A percentile compares a stretch with the other conserved stretches of the same genome.
phyloP scores from a whole-genome alignment of 1,140 invertebrate genomes.

The Drosophila lacertosa region DNA sequence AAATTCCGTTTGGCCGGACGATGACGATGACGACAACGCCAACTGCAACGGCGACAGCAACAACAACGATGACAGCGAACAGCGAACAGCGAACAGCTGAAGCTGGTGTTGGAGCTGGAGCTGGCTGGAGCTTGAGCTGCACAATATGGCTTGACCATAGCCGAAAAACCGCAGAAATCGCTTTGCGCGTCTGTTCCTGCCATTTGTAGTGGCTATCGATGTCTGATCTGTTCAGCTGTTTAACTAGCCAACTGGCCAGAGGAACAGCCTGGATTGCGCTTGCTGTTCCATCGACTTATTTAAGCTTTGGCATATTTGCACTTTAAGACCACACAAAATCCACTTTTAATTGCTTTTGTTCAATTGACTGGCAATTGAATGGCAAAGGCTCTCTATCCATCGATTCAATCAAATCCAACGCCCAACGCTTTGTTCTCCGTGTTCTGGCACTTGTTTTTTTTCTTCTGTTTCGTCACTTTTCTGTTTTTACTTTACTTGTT shows the following conservation, averaged over 20 bases:
- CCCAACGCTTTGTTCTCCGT: slow-evolving; percentile 57
- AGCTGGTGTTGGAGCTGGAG: background rate
- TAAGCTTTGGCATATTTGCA: slow-evolving; percentile 75
- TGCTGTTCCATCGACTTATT: slow-evolving; percentile 62
- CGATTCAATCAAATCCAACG: slow-evolving; percentile 60
- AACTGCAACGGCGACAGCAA: background rate
- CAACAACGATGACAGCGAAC: slow-evolving; percentile 30
- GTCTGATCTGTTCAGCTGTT: slow-evolving; percentile 35
- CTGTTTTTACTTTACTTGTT: slow-evolving; percentile 28
- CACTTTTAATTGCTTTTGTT: slow-evolving; percentile 84
- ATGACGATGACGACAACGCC: slow-evolving; percentile 9
- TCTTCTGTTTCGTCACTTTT: slow-evolving; percentile 23
- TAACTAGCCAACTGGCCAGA: slow-evolving; percentile 2
- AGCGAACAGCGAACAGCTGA: background rate
- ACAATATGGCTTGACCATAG: slow-evolving; percentile 11
- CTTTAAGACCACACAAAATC: slow-evolving; percentile 74
- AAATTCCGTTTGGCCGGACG: slow-evolving; percentile 73
- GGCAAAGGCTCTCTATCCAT: slow-evolving; percentile 23
- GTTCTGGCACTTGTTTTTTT: slow-evolving; percentile 33
- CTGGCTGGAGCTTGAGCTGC: background rate
- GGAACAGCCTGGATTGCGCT: background rate
- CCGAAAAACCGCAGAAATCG: slow-evolving; percentile 67
- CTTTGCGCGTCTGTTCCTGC: slow-evolving; percentile 34
- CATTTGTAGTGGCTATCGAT: slow-evolving; percentile 35
- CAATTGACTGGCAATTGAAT: slow-evolving; percentile 79